Percentiles rank a stretch among this genome's conserved stretches.
These are phyloP conservation scores for Helobdella robusta DNA, from an alignment of 2,888 invertebrate species.

Conservation along the genomic window DNA sequence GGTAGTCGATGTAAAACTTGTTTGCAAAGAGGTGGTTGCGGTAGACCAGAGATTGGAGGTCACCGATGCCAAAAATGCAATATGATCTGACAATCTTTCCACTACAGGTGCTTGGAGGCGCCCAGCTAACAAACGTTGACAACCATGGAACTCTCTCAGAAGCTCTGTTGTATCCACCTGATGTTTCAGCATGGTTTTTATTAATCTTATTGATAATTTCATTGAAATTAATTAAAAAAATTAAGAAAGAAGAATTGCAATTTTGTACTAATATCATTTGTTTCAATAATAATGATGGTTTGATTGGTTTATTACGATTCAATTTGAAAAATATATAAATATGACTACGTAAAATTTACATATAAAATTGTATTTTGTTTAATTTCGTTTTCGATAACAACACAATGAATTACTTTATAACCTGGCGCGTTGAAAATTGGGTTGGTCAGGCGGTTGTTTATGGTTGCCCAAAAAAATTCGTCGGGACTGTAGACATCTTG, in stretches of 20 bases:
- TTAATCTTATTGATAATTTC: background rate
- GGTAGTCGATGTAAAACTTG: conserved; percentile 40
- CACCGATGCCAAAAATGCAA: conserved; percentile 39
- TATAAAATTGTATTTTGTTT: no score
- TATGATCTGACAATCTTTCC: conserved; percentile 34
- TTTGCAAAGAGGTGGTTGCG: conserved; percentile 44
- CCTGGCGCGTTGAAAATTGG: conserved; percentile 36
- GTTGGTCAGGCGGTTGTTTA: conserved; percentile 39
- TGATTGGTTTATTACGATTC: no score
- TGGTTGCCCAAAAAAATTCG: conserved; percentile 42
- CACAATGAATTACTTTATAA: background rate
- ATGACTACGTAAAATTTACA: no score
- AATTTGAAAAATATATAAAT: no score
- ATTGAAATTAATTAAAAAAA: no score
- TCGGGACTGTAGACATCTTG: conserved; percentile 40
- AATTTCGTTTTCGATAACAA: background rate
- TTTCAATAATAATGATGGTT: no score
- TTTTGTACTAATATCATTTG: no score
- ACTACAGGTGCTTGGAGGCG: conserved; percentile 4
- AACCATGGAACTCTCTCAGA: conserved; percentile 26
- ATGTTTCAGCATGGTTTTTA: background rate
- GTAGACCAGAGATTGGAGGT: conserved; percentile 26
- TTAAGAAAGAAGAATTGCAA: no score
- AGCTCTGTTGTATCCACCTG: conserved; percentile 36
- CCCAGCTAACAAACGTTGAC: conserved; percentile 23